A percentile compares a stretch with the other conserved stretches of the same genome.
These are phyloP conservation scores for Oncorhynchus mykiss DNA, from an alignment of 2,113 vertebrate species.

Conservation along the genomic window DNA sequence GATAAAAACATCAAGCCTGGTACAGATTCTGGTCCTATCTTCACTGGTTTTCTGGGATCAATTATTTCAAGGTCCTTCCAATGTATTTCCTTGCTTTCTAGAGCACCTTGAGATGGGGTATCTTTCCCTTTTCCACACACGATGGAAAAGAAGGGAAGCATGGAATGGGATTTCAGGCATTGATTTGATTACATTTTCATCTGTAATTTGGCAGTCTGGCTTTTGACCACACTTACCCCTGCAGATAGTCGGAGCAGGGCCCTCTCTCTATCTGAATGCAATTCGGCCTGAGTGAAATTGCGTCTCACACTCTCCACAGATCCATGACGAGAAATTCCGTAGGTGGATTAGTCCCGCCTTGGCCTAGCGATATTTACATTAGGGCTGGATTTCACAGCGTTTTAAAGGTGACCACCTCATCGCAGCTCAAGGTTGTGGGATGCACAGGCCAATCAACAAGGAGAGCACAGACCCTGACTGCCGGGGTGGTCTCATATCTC, in stretches of 20 bases:
- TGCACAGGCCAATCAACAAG: neutral
- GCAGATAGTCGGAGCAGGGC: slow-evolving; percentile 19
- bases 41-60: neutral
- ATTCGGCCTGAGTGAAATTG: slow-evolving; percentile 17
- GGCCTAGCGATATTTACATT: slow-evolving; percentile 33
- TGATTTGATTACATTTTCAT: slow-evolving; percentile 23
- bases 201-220: slow-evolving; percentile 25
- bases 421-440: slow-evolving; percentile 14
- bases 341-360: slow-evolving; percentile 46
- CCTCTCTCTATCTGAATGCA: slow-evolving; percentile 15
- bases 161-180: slow-evolving; percentile 31
- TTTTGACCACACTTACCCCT: slow-evolving; percentile 27
- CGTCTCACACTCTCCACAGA: slow-evolving; percentile 7
- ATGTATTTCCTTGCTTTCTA: neutral
- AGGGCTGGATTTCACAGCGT: slow-evolving; percentile 33
- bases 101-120: neutral
- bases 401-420: slow-evolving; percentile 10
- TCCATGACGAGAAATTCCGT: slow-evolving; percentile 44
- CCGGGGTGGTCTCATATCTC: neutral
- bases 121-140: neutral
- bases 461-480: slow-evolving; percentile 2
- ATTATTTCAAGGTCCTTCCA: neutral
- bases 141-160: neutral
- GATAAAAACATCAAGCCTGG: neutral
- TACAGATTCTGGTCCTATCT: neutral